Evolutionary conservation across 2,888 invertebrate species (phyloP), one percentile per base, ranked within the genome.

Genomic region (Drosophila longiperda): DNA sequence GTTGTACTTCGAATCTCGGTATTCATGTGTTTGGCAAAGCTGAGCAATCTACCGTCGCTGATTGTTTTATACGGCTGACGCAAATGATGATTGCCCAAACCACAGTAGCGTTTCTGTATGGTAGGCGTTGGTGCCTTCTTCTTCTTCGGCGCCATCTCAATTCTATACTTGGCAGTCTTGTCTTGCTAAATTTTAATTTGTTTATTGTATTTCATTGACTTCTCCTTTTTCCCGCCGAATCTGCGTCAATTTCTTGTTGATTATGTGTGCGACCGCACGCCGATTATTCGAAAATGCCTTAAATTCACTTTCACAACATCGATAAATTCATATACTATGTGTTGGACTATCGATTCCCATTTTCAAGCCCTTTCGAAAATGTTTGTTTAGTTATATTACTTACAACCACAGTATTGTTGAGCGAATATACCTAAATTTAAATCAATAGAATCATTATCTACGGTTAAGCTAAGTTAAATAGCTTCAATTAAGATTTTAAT

Each of bases 11-110:
- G 55, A 6, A 80, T 58, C 20, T 83, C 80, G 0, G 67, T 54
- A 42, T 82, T 82, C 0, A 84, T 40, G n/a, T 69, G 62, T 11
- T 58, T 63, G 0, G 81, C 75, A 49, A 85, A 89, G 1, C 40
- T 54, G 0, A 85, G 66, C 20, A 80, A 32, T 17, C 53, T 71
- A 1, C 67, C 63, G 40, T 83, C 69, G 7, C 29, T 42, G 7
- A 89, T 75, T 0, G 55, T 68, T 36, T 49, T 72, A 38, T 69
- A 23, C 0, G 82, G 81, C 1, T 29, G 15, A 0, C 52, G 54
- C 1, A 81, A 45, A 0, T 29, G 2, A 45, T 81, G 81, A 1
- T 64, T 58, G 15, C 83, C 84, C 20, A 81, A 15, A 5, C 65
- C 74, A 23, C 81, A 81, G 38, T 69, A 83, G 2, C 71, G 66